phyloP scores from a whole-genome alignment of 2,888 invertebrate species.

The Lasioglossum lativentre region DNA sequence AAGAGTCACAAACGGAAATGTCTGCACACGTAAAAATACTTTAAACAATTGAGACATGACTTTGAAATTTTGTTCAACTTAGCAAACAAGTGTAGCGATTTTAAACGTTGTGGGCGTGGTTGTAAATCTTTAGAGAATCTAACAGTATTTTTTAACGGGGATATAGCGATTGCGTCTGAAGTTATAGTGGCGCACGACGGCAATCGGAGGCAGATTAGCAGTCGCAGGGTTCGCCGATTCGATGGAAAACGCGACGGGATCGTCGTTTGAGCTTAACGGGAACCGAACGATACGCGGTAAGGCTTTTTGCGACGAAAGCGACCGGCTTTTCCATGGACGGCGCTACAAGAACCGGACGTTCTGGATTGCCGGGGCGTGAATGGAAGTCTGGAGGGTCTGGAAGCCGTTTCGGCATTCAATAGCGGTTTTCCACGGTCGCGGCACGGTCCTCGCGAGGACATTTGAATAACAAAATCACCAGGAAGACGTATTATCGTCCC shows the following conservation, averaged over 20 bases:
- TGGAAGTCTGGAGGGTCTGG: constrained; percentile 57
- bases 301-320: constrained; percentile 47
- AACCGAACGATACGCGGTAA: constrained; percentile 50
- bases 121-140: neutral
- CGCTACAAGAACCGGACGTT: constrained; percentile 52
- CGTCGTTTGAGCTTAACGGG: constrained; percentile 46
- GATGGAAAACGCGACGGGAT: constrained; percentile 19
- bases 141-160: neutral
- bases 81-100: too few relatives aligned
- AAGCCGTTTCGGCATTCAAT: constrained; percentile 73
- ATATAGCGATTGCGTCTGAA: too few relatives aligned
- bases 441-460: constrained; percentile 50
- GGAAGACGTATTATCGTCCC: constrained; percentile 69
- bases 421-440: constrained; percentile 69
- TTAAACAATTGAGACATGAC: too few relatives aligned
- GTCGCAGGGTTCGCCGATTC: neutral
- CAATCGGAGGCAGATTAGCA: constrained; percentile 13
- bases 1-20: too few relatives aligned
- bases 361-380: constrained; percentile 65
- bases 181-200: too few relatives aligned
- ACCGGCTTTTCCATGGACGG: constrained; percentile 48
- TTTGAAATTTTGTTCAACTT: too few relatives aligned
- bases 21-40: too few relatives aligned
- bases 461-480: constrained; percentile 83
- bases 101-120: neutral